Conservation (phyloP, 1,140 invertebrate species). For the Apolygus lucorum region DNA sequence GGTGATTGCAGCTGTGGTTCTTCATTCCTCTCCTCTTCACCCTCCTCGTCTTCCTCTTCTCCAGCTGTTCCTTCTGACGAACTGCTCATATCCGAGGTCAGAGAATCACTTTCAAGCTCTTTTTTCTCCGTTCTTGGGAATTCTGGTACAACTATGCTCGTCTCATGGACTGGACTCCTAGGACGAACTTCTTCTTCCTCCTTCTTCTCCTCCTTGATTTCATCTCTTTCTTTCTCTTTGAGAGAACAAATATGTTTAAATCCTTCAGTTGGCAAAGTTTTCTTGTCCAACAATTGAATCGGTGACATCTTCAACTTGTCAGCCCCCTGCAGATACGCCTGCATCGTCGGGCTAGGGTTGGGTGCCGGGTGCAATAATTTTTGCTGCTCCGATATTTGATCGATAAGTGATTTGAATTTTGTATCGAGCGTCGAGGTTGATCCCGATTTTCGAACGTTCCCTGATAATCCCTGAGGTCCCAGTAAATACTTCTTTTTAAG, state of each 20-base stretch:
- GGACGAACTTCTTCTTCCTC: slow-evolving; percentile 43
- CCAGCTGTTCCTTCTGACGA: slow-evolving; percentile 38
- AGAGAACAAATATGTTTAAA: slow-evolving; percentile 37
- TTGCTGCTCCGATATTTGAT: slow-evolving; percentile 79
- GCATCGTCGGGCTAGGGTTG: slow-evolving; percentile 63
- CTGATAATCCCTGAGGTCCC: slow-evolving; percentile 50
- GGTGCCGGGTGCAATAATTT: slow-evolving; percentile 73
- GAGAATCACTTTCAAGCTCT: slow-evolving; percentile 53
- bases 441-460: slow-evolving; percentile 69
- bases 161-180: slow-evolving; percentile 51
- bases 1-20: slow-evolving; percentile 29
- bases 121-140: slow-evolving; percentile 49
- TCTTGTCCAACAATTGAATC: slow-evolving; percentile 30
- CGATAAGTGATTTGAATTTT: slow-evolving; percentile 69
- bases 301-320: slow-evolving; percentile 41
- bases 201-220: slow-evolving; percentile 25
- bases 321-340: slow-evolving; percentile 53
- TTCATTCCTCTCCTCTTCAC: slow-evolving; percentile 4
- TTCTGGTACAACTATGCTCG: slow-evolving; percentile 52
- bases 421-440: slow-evolving; percentile 74
- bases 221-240: slow-evolving; percentile 31
- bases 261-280: slow-evolving; percentile 32
- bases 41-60: slow-evolving; percentile 33
- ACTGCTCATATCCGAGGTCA: slow-evolving; percentile 45
- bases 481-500: slow-evolving; percentile 75